These are phyloP conservation scores for Gastrophryne carolinensis DNA, from an alignment of 2,797 vertebrate species.

Conservation along the genomic window DNA sequence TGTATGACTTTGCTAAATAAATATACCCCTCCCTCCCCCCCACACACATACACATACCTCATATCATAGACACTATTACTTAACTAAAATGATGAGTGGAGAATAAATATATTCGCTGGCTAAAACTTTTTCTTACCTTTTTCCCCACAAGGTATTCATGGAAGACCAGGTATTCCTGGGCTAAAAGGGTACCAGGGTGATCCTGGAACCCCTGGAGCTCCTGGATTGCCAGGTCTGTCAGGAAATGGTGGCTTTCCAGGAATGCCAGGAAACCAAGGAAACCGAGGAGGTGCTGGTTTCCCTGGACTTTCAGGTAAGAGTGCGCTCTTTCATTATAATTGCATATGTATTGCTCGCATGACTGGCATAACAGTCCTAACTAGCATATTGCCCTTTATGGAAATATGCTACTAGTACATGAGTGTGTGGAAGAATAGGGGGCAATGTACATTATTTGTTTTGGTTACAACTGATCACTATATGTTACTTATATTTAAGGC, in stretches of 20 bases:
- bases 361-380: too few relatives aligned
- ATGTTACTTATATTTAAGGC: too few relatives aligned
- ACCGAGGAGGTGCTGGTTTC: constrained; percentile 70
- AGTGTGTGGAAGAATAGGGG: too few relatives aligned
- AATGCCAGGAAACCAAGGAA: constrained; percentile 76
- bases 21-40: too few relatives aligned
- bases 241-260: constrained; percentile 65
- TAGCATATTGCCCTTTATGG: too few relatives aligned
- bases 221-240: constrained; percentile 72
- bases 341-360: too few relatives aligned
- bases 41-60: too few relatives aligned
- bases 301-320: constrained; percentile 78
- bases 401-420: too few relatives aligned
- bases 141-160: constrained; percentile 63
- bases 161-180: constrained; percentile 68
- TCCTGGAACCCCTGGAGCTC: constrained; percentile 71
- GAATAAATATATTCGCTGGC: not conserved
- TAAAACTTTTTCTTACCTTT: not conserved
- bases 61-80: too few relatives aligned
- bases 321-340: not conserved
- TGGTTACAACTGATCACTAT: too few relatives aligned
- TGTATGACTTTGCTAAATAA: too few relatives aligned
- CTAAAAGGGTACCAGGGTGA: constrained; percentile 71
- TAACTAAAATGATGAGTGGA: not conserved
- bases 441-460: too few relatives aligned